Conservation (phyloP, 2,113 vertebrate genomes). For the Chaetops frenatus region DNA sequence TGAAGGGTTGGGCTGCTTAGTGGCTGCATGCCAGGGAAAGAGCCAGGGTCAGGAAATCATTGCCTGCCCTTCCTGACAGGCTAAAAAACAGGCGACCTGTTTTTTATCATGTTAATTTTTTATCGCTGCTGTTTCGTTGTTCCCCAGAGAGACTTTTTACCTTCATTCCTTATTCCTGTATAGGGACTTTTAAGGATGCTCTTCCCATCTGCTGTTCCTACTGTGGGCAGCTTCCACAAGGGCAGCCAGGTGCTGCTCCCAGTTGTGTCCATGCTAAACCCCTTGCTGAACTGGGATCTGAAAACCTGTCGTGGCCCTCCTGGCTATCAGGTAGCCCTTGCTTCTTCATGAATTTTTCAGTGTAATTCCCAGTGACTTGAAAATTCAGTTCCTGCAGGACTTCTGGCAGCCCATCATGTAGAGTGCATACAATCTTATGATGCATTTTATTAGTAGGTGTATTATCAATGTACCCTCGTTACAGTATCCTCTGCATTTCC, state of each 20-base stretch:
- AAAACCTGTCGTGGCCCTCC: background rate
- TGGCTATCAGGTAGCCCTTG: background rate
- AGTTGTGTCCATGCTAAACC: background rate
- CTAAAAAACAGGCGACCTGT: background rate
- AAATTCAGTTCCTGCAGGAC: background rate
- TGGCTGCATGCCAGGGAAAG: background rate
- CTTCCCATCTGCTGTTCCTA: background rate
- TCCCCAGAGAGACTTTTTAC: background rate
- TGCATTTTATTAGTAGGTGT: background rate
- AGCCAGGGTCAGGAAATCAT: background rate
- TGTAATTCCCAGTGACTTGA: background rate
- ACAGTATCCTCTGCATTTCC: background rate
- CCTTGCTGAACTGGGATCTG: background rate
- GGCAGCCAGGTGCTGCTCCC: background rate
- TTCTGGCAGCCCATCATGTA: background rate
- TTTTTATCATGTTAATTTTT: background rate
- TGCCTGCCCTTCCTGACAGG: background rate
- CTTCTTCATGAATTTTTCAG: slow-evolving; percentile 2
- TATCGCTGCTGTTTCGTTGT: fast-evolving
- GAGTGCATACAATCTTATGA: background rate
- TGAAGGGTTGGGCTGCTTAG: background rate
- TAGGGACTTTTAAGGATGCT: background rate
- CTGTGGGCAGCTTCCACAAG: background rate
- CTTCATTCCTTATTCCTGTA: background rate
- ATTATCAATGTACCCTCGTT: background rate